Conservation (phyloP, 2,797 vertebrate genomes). For the Parotocinclus haroldoi region DNA sequence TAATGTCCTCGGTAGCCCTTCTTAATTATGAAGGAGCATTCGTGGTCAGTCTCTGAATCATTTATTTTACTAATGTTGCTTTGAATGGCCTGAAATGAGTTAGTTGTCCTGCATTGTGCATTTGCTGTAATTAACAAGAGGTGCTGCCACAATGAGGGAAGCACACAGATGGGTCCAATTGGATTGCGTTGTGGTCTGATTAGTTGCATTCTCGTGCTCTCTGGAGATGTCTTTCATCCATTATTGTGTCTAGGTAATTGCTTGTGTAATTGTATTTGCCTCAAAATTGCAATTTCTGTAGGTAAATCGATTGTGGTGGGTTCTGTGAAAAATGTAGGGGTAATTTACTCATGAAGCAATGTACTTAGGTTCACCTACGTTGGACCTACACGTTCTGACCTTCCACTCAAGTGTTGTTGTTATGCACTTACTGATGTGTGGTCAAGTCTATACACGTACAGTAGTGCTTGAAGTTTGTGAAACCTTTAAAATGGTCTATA, state of each 20-base stretch:
- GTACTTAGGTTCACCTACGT: background rate
- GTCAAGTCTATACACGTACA: no score
- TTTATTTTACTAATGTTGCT: conserved; percentile 17
- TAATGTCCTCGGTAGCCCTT: conserved; percentile 35
- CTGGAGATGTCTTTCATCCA: conserved; percentile 30
- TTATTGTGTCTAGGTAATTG: conserved; percentile 36
- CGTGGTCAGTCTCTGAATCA: conserved; percentile 30
- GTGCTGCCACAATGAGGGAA: conserved; percentile 17
- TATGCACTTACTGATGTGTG: no score
- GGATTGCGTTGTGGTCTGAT: conserved; percentile 25
- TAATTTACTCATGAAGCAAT: background rate
- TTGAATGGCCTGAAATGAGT: conserved; percentile 13
- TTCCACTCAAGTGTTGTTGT: no score
- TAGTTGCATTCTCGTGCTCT: conserved; percentile 18
- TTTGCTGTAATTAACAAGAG: conserved; percentile 26
- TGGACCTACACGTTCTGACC: no score
- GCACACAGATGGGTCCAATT: conserved; percentile 27
- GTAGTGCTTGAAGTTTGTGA: no score
- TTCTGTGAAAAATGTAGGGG: background rate
- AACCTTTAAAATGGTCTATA: no score
- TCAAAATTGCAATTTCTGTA: conserved; percentile 4
- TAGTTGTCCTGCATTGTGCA: conserved; percentile 20
- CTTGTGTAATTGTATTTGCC: conserved; percentile 28
- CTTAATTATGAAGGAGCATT: conserved; percentile 31
- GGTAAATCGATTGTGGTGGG: conserved; percentile 4